These are phyloP conservation scores for Graphium colonna DNA, from an alignment of 2,888 invertebrate genomes.

Conservation along the genomic window DNA sequence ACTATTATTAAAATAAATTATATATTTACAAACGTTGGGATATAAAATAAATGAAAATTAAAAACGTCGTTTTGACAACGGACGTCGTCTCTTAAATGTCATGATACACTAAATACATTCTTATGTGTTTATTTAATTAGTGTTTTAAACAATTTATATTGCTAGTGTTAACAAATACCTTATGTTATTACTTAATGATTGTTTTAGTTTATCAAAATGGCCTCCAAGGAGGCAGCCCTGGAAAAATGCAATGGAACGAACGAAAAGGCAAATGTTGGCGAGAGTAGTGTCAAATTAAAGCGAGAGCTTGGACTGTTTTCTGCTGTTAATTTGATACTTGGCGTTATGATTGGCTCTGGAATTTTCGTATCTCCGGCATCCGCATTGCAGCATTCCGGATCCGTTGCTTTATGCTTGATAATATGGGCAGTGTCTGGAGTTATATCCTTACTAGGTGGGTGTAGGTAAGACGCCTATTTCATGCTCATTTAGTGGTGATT, in stretches of 20 bases:
- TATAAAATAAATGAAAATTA: too few relatives aligned
- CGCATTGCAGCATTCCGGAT: slow-evolving; percentile 87
- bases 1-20: background rate
- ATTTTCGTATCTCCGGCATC: slow-evolving; percentile 92
- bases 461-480: slow-evolving; percentile 56
- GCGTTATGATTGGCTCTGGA: slow-evolving; percentile 95
- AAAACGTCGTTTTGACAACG: too few relatives aligned
- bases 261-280: slow-evolving; percentile 37
- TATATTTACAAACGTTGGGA: too few relatives aligned
- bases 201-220: slow-evolving; percentile 48
- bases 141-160: too few relatives aligned
- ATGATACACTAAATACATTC: background rate
- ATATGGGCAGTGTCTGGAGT: slow-evolving; percentile 90
- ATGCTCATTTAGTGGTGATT: background rate
- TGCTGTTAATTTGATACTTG: slow-evolving; percentile 90
- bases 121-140: too few relatives aligned
- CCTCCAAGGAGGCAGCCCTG: slow-evolving; percentile 41
- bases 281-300: slow-evolving; percentile 81
- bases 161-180: background rate
- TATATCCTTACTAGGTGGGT: slow-evolving; percentile 87
- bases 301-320: slow-evolving; percentile 89
- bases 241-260: slow-evolving; percentile 42
- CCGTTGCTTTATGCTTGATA: slow-evolving; percentile 88
- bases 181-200: slow-evolving; percentile 27
- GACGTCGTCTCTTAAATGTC: background rate